Percentiles rank a stretch among this genome's conserved stretches.
phyloP scores from a whole-genome alignment of 1,140 invertebrate genomes.

The Drosophila mauritiana region DNA sequence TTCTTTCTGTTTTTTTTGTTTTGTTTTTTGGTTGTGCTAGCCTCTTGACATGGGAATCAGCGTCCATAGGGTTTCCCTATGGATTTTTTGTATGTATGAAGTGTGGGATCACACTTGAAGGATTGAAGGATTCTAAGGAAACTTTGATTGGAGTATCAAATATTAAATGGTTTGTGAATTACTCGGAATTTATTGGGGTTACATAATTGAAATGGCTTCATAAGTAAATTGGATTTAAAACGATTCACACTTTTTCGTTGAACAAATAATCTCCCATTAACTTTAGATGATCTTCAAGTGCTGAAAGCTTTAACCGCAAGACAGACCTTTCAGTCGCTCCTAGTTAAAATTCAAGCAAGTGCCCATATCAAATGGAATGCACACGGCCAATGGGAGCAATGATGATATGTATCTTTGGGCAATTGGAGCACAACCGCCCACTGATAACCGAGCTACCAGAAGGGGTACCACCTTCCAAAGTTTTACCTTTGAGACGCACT shows the following conservation, averaged over 20 bases:
- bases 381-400: constrained; percentile 24
- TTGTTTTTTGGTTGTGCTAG: not conserved
- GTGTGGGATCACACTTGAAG: constrained; percentile 20
- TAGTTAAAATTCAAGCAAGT: constrained; percentile 29
- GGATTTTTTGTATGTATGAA: not conserved
- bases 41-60: constrained; percentile 49
- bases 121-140: constrained; percentile 31
- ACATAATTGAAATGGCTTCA: not conserved
- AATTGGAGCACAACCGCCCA: constrained; percentile 70
- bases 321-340: not conserved
- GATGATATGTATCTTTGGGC: constrained; percentile 58
- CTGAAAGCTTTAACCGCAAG: not conserved
- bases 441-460: constrained; percentile 20
- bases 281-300: not conserved
- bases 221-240: not conserved
- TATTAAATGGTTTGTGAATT: constrained; percentile 2
- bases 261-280: too few species aligned
- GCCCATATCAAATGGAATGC: constrained; percentile 47
- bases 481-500: constrained; percentile 3
- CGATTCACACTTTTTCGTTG: too few species aligned
- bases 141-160: constrained; percentile 2
- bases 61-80: constrained; percentile 63
- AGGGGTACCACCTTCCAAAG: not conserved
- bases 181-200: constrained; percentile 6
- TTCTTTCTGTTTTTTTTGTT: constrained; percentile 3